Percentiles rank a stretch among this genome's conserved stretches.
Evolutionary conservation across 1,140 invertebrate genomes (phyloP).

Genomic region (Oryctes rhinoceros): DNA sequence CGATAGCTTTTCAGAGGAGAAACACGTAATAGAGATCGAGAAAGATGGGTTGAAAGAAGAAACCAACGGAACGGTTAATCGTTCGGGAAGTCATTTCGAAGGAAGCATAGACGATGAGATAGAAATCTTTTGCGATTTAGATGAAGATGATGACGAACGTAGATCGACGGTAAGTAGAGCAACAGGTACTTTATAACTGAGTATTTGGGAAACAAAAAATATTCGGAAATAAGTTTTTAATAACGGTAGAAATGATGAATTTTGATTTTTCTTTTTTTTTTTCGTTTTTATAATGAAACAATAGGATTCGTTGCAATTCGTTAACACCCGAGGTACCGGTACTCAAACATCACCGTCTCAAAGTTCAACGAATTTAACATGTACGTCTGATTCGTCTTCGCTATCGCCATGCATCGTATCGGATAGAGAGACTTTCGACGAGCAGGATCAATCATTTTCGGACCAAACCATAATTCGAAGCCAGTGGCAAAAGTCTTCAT

Average conservation of each 20-base stretch:
- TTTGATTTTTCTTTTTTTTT: constrained; percentile 27
- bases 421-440: constrained; percentile 46
- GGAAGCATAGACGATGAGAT: no score
- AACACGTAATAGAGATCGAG: neutral
- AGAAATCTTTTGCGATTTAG: neutral
- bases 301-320: constrained; percentile 33
- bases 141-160: neutral
- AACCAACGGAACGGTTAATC: neutral
- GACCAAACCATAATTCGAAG: constrained; percentile 24
- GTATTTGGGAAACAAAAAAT: neutral
- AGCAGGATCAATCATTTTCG: constrained; percentile 40
- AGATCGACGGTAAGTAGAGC: neutral
- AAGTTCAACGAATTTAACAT: constrained; percentile 56
- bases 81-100: no score
- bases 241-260: neutral
- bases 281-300: neutral
- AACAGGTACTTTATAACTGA: no score
- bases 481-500: constrained; percentile 50
- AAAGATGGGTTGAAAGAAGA: neutral
- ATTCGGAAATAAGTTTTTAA: neutral
- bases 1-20: neutral
- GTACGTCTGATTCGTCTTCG: constrained; percentile 53
- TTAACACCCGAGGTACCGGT: constrained; percentile 34
- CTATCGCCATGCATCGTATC: constrained; percentile 51
- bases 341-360: constrained; percentile 53